Conservation (phyloP, 2,888 invertebrate genomes). For the Blera fallax region DNA sequence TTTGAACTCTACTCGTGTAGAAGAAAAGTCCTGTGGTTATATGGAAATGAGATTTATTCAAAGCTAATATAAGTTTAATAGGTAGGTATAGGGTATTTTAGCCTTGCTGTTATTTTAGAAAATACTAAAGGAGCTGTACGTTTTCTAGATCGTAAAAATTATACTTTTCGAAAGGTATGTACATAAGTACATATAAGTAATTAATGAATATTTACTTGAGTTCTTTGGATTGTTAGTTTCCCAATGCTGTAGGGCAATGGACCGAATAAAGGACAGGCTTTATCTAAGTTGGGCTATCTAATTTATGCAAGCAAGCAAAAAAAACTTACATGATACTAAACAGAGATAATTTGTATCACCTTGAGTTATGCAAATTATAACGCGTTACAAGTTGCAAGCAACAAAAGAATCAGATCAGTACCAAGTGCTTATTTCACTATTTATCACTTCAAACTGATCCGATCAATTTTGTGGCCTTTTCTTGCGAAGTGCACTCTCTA, state of each 20-base stretch:
- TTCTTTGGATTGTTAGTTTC: not conserved
- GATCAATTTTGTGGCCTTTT: not conserved
- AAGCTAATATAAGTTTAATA: not conserved
- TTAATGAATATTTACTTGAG: not conserved
- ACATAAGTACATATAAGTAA: too few relatives aligned
- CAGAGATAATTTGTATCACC: too few relatives aligned
- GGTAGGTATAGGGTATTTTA: not conserved
- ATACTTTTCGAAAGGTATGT: not conserved
- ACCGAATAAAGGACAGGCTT: not conserved
- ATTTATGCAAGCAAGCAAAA: not conserved
- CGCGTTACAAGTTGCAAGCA: too few relatives aligned
- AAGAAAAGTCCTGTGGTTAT: not conserved
- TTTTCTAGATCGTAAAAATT: not conserved
- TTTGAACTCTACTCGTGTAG: not conserved
- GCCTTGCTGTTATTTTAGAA: not conserved
- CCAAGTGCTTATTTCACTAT: too few relatives aligned
- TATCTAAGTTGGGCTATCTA: too few relatives aligned
- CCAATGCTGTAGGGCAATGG: not conserved
- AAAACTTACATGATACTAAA: too few relatives aligned
- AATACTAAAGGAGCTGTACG: not conserved
- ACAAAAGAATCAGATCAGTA: too few relatives aligned
- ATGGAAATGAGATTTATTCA: not conserved
- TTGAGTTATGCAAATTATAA: too few relatives aligned
- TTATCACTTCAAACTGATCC: not conserved
- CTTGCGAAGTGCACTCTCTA: not conserved